Evolutionary conservation across 2,888 invertebrate species (phyloP), one percentile per base, ranked within the genome.

Genomic region (Drosophila heteroneura): DNA sequence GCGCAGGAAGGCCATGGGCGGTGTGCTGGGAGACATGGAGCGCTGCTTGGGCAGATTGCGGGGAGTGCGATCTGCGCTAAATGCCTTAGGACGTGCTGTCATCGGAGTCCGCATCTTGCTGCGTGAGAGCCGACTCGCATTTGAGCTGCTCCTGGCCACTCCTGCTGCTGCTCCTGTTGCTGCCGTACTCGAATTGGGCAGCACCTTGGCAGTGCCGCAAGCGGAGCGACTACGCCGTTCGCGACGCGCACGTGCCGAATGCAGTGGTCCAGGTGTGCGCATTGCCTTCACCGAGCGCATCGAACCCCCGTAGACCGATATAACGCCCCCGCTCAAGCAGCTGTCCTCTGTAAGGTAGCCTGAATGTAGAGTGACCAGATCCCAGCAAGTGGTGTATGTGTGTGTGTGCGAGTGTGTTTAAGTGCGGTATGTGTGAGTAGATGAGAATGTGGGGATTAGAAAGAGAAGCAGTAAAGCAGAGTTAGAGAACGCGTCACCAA

Each of bases 261-360:
- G 91, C 9, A 93, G 68, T 5, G 93, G 93, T 6, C 93, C 93
- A 0, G 92, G 92, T 0, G 90, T 90, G 16, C 92, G 90, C 54
- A 88, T 74, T 3, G 85, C 85, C 60, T 76, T 74, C 0, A 77
- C 69, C 3, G 78, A 79, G 5, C 74, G 83, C 54, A 82, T 53
- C 7, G 89, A 77, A 16, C 76, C 71, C 1, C 63, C 54, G 54
- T 74, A 81, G 6, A 70, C 70, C 10, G 84, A 79, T 32, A 87
- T 41, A 64, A 63, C 33, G 26, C 60, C 63, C 32, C 71, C 80
- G 41, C 81, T 76, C 37, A 80, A 44, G 69, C 90, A 82, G 83
- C 93, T 93, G 86, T 93, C 93, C 89, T 93, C 93, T 93, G 93
- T 93, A 93, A 93, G 92, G 92, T 93, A 93, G 85, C 93, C 93